Conservation (phyloP, 1,140 invertebrate genomes). For the Caenorhabditis latens region DNA sequence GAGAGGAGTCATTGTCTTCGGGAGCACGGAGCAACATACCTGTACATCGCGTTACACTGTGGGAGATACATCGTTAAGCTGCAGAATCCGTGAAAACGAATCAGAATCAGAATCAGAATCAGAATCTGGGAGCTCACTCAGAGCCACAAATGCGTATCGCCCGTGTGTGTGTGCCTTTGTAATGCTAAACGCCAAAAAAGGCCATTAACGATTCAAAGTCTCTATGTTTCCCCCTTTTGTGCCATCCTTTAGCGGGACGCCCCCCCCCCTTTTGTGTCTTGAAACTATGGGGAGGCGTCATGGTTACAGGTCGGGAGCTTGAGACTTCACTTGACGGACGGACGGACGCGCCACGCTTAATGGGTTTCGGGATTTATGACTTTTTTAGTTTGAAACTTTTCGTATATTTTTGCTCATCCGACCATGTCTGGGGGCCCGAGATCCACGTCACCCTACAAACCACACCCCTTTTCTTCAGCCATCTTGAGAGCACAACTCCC, state of each 20-base stretch:
- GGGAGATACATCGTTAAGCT: constrained; percentile 1
- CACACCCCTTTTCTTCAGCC: not conserved
- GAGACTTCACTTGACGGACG: not conserved
- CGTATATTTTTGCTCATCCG: not conserved
- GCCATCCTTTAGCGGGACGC: not conserved
- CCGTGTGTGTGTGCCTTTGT: not conserved
- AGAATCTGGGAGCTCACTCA: not conserved
- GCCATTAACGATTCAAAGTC: constrained; percentile 38
- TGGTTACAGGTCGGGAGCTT: constrained; percentile 3
- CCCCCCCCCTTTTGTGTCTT: not conserved
- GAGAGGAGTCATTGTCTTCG: not conserved
- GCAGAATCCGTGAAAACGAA: too few species aligned
- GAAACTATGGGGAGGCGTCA: not conserved
- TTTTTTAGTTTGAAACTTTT: not conserved
- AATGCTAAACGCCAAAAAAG: constrained; percentile 47
- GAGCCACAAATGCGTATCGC: not conserved
- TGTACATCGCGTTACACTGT: constrained; percentile 37
- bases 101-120: not conserved
- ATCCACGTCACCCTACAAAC: too few species aligned
- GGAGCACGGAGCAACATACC: not conserved
- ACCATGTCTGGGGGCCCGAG: too few species aligned
- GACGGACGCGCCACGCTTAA: not conserved
- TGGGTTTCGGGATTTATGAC: constrained; percentile 33
- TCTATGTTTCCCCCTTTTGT: not conserved
- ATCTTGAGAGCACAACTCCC: not conserved